Percentiles rank a stretch among this genome's conserved stretches.
Conservation (phyloP, 92 coral and sea anemone genomes). For the Bergia puertoricense region DNA sequence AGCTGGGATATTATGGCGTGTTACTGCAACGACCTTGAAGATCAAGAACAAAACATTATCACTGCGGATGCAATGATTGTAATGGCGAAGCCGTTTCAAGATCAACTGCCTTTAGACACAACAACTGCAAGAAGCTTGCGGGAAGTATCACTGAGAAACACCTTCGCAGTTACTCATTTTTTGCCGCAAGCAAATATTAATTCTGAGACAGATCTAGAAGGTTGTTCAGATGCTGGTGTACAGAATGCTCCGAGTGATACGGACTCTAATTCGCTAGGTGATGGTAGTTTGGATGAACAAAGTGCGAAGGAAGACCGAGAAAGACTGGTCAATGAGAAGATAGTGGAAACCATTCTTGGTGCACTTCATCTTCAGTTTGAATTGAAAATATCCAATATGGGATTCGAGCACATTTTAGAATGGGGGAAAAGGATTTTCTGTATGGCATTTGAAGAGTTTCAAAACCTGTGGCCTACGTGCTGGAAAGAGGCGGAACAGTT, state of each 20-base stretch:
- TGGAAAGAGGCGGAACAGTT: conserved; percentile 40
- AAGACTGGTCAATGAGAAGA: conserved; percentile 36
- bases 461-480: conserved; percentile 39
- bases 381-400: conserved; percentile 48
- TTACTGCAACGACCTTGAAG: conserved; percentile 19
- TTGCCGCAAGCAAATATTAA: conserved; percentile 22
- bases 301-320: conserved; percentile 24
- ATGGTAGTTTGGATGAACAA: conserved; percentile 26
- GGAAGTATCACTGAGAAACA: conserved; percentile 22
- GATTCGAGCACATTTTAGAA: conserved; percentile 44
- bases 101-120: conserved; percentile 45
- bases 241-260: conserved; percentile 16
- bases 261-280: conserved; percentile 15
- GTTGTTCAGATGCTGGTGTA: conserved; percentile 12
- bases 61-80: conserved; percentile 51
- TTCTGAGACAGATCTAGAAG: conserved; percentile 24
- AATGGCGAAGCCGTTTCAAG: conserved; percentile 48
- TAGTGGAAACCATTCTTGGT: conserved; percentile 39
- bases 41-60: conserved; percentile 33
- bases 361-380: conserved; percentile 48
- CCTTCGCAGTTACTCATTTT: conserved; percentile 20
- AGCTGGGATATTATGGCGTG: conserved; percentile 25
- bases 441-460: conserved; percentile 30
- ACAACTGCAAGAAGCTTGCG: conserved; percentile 25
- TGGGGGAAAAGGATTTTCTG: conserved; percentile 49